phyloP scores from a whole-genome alignment of 2,113 vertebrate species.

The Gallinago undulata region DNA sequence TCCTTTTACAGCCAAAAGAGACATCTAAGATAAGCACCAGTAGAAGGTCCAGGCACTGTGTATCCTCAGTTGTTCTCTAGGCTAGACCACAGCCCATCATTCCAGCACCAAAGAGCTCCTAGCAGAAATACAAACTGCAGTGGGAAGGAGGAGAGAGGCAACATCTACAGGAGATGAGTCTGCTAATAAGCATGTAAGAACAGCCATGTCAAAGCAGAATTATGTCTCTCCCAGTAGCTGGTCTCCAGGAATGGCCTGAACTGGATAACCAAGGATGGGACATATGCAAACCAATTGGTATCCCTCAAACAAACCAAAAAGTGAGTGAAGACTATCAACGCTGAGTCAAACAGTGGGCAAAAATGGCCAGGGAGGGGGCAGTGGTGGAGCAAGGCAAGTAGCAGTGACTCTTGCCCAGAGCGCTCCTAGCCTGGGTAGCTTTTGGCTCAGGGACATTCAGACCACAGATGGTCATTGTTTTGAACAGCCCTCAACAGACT shows the following conservation, averaged over 20 bases:
- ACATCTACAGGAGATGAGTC: not conserved
- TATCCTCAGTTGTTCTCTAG: not conserved
- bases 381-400: not conserved
- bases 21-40: not conserved
- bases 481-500: not conserved
- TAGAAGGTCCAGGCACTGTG: not conserved
- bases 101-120: not conserved
- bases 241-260: not conserved
- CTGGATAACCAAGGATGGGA: not conserved
- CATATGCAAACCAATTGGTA: not conserved
- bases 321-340: not conserved
- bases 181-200: not conserved
- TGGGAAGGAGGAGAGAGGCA: not conserved
- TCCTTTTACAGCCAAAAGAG: not conserved
- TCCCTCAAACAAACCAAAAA: not conserved
- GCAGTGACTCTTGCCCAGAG: not conserved
- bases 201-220: not conserved
- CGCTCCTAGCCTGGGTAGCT: not conserved
- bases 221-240: not conserved
- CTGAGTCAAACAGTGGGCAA: not conserved
- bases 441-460: not conserved
- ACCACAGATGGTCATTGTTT: not conserved
- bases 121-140: not conserved
- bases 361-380: not conserved
- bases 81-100: not conserved